Conservation (phyloP, 1,140 invertebrate genomes). For the Euwallacea fornicatus region DNA sequence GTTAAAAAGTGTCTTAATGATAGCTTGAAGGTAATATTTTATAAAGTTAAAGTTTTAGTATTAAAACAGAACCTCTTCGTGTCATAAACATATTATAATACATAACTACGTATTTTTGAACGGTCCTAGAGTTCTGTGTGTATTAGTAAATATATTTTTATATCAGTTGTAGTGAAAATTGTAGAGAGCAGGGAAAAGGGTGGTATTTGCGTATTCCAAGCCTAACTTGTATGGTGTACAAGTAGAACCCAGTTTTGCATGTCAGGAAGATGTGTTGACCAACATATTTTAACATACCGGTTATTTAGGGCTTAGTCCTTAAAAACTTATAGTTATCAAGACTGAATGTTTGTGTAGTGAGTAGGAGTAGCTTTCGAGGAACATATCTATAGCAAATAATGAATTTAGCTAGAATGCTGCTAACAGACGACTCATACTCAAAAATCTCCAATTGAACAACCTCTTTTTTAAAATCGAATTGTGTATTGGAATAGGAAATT, state of each 20-base stretch:
- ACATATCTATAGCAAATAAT: conserved; percentile 1
- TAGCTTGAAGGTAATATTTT: conserved; percentile 32
- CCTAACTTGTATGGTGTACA: neutral
- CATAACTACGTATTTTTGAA: neutral
- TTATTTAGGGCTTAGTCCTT: neutral
- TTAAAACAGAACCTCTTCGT: conserved; percentile 21
- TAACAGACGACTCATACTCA: too few relatives aligned
- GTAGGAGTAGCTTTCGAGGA: neutral
- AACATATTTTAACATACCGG: neutral
- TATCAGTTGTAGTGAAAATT: conserved; percentile 48
- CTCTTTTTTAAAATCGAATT: too few relatives aligned
- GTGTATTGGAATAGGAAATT: too few relatives aligned
- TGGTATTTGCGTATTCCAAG: neutral
- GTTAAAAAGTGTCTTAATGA: conserved; percentile 39
- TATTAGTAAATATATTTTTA: conserved; percentile 50
- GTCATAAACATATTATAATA: conserved; percentile 12
- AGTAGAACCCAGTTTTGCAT: neutral
- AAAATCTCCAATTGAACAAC: too few relatives aligned
- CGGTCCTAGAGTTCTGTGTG: conserved; percentile 13
- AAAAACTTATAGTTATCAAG: neutral
- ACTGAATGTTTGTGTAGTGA: neutral
- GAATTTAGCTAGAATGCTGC: neutral
- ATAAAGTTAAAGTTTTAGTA: conserved; percentile 11
- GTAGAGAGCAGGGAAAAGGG: conserved; percentile 26
- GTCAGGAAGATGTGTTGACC: neutral